Conservation (phyloP, 1,140 invertebrate species). For the Andrena cerasifolii region DNA sequence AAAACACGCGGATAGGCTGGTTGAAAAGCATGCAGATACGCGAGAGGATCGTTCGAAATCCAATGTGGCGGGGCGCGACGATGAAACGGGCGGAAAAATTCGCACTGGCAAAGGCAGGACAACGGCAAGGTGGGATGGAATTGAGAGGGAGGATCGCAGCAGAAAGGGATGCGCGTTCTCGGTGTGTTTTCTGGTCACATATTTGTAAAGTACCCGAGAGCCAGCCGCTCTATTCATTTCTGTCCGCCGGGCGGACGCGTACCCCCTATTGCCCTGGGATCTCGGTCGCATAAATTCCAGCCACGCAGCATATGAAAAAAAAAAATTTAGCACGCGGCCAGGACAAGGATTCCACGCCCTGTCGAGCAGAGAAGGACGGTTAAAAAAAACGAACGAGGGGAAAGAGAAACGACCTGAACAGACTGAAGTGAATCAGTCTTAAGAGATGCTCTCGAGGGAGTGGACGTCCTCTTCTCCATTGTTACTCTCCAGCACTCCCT, state of each 20-base stretch:
- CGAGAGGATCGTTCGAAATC: background rate
- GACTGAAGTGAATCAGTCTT: constrained; percentile 57
- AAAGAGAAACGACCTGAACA: constrained; percentile 32
- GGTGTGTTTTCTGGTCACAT: constrained; percentile 78
- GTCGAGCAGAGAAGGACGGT: constrained; percentile 18
- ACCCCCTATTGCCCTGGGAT: constrained; percentile 62
- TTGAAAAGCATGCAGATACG: constrained; percentile 14
- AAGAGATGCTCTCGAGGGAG: constrained; percentile 41
- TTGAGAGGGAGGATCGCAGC: background rate
- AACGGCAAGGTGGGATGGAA: constrained; percentile 18
- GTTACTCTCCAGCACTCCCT: constrained; percentile 9
- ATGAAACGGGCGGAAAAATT: constrained; percentile 20
- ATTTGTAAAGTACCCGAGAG: constrained; percentile 77
- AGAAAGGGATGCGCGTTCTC: constrained; percentile 40
- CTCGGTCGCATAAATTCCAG: constrained; percentile 74
- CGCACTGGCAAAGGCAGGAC: background rate
- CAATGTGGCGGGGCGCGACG: background rate
- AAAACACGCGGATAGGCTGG: background rate
- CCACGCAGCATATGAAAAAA: constrained; percentile 68
- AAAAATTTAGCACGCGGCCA: constrained; percentile 59
- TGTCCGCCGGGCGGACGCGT: constrained; percentile 64
- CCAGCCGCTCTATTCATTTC: constrained; percentile 75
- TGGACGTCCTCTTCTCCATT: constrained; percentile 33
- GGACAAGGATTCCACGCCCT: constrained; percentile 30
- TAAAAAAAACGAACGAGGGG: constrained; percentile 29